Evolutionary conservation across 2,113 vertebrate genomes (phyloP).

Genomic region (Clinocottus analis): DNA sequence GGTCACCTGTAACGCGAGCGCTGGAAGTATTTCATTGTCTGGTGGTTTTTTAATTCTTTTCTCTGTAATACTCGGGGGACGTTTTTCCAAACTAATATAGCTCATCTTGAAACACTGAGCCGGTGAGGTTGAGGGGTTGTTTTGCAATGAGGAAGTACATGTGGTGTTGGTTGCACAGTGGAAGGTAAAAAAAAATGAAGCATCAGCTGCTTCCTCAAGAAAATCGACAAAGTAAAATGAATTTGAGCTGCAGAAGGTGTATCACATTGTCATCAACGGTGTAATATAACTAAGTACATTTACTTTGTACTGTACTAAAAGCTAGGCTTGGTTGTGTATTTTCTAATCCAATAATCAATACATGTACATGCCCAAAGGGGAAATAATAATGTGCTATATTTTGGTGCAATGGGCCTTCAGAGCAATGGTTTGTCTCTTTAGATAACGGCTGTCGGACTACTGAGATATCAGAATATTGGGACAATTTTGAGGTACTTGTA

Average conservation of each 20-base stretch:
- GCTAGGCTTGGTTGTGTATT: too few relatives aligned
- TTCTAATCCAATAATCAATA: too few relatives aligned
- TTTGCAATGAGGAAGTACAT: neutral
- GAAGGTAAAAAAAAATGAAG: neutral
- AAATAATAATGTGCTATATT: too few relatives aligned
- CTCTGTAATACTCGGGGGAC: slow-evolving; percentile 35
- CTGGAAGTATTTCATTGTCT: slow-evolving; percentile 27
- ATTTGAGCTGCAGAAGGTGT: neutral
- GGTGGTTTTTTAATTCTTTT: neutral
- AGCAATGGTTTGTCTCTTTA: too few relatives aligned
- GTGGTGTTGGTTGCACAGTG: neutral
- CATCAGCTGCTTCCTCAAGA: neutral
- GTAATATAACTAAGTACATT: neutral
- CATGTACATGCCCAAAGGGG: too few relatives aligned
- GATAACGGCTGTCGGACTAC: too few relatives aligned
- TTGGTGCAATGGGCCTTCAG: too few relatives aligned
- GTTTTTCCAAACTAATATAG: slow-evolving; percentile 28
- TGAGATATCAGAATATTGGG: neutral
- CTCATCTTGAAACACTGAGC: slow-evolving; percentile 16
- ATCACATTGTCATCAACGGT: neutral
- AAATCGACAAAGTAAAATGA: too few relatives aligned
- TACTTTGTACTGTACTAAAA: too few relatives aligned
- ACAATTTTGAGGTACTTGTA: neutral
- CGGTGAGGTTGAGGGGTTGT: neutral
- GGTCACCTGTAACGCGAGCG: slow-evolving; percentile 7